Conservation (phyloP, 2,113 vertebrate species). For the Fregata magnificens region DNA sequence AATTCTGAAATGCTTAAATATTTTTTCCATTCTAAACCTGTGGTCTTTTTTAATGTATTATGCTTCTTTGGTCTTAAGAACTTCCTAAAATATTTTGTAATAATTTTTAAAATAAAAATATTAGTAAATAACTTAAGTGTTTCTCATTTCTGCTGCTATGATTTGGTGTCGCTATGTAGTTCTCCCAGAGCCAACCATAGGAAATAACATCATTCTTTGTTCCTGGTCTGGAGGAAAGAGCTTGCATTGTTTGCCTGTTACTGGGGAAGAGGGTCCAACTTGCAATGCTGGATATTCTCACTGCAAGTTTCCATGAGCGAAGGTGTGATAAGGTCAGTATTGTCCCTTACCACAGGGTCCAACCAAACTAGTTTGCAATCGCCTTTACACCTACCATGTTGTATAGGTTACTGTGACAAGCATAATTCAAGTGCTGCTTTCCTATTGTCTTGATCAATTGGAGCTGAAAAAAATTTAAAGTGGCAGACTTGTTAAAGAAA, state of each 20-base stretch:
- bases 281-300: not conserved
- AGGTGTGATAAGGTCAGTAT: not conserved
- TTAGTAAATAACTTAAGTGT: not conserved
- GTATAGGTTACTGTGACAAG: not conserved
- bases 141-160: not conserved
- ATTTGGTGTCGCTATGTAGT: not conserved
- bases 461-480: not conserved
- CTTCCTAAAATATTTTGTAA: slow-evolving; percentile 59
- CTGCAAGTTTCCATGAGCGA: not conserved
- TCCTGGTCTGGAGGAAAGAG: not conserved
- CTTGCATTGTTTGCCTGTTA: not conserved
- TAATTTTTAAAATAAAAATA: slow-evolving; percentile 70
- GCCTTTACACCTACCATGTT: not conserved
- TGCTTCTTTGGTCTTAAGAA: not conserved
- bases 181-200: not conserved
- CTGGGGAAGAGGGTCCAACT: not conserved
- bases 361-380: not conserved
- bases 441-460: not conserved
- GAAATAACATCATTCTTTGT: slow-evolving; percentile 17
- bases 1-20: slow-evolving; percentile 10
- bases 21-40: slow-evolving; percentile 49
- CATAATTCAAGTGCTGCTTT: not conserved
- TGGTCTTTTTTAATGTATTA: slow-evolving; percentile 6
- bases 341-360: not conserved
- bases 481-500: not conserved